Conservation (phyloP, 2,888 invertebrate species). For the Alloscopus bannaensis region DNA sequence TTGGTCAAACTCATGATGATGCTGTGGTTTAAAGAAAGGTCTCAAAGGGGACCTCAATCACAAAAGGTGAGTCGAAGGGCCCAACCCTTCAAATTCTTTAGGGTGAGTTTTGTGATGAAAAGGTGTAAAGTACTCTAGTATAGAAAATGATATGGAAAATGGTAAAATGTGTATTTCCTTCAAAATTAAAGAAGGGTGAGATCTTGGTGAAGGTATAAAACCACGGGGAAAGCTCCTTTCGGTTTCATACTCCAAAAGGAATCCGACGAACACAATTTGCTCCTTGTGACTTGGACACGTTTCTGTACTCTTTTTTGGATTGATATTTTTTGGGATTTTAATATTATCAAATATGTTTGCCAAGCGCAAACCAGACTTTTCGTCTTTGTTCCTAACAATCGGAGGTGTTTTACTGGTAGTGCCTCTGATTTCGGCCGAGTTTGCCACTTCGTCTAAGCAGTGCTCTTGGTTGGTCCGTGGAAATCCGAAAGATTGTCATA, state of each 20-base stretch:
- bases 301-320: neutral
- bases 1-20: constrained; percentile 2
- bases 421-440: neutral
- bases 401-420: neutral
- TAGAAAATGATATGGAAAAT: neutral
- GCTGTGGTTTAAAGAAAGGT: neutral
- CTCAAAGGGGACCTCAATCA: neutral
- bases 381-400: neutral
- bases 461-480: constrained; percentile 51
- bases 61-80: neutral
- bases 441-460: neutral
- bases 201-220: too few species aligned
- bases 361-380: neutral
- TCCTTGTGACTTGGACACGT: neutral
- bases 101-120: neutral
- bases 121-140: neutral
- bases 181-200: too few species aligned
- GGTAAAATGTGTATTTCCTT: neutral
- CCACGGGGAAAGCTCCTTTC: neutral
- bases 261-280: neutral
- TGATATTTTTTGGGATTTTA: neutral
- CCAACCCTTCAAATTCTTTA: neutral
- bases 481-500: constrained; percentile 48
- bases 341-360: neutral
- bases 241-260: neutral